Conservation (phyloP, 2,888 invertebrate species). For the Nomada ferruginata region DNA sequence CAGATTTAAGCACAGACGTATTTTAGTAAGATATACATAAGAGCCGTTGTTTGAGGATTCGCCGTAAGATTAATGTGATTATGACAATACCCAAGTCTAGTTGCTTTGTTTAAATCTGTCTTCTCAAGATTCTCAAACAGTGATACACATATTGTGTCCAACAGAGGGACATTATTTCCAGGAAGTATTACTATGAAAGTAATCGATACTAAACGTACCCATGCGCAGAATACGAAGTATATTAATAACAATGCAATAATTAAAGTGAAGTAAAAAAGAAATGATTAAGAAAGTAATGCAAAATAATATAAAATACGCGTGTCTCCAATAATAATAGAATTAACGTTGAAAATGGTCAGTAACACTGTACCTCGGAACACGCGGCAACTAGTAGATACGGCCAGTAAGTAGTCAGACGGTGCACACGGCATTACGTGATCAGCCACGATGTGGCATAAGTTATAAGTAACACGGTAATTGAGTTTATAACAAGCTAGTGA, state of each 20-base stretch:
- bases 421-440: constrained; percentile 12
- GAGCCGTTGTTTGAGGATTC: constrained; percentile 38
- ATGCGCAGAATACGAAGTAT: too few species aligned
- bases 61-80: constrained; percentile 38
- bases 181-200: too few species aligned
- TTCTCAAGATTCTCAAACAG: too few species aligned
- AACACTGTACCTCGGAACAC: background rate
- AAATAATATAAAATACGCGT: too few species aligned
- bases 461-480: constrained; percentile 47
- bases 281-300: too few species aligned
- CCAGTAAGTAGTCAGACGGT: constrained; percentile 34
- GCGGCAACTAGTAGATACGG: constrained; percentile 31
- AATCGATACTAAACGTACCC: too few species aligned
- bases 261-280: too few species aligned
- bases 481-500: constrained; percentile 41
- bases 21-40: constrained; percentile 51
- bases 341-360: background rate
- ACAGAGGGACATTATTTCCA: too few species aligned
- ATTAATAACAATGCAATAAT: too few species aligned
- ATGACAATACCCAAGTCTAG: constrained; percentile 2
- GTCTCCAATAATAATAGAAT: background rate
- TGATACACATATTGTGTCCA: too few species aligned
- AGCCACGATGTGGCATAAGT: constrained; percentile 28
- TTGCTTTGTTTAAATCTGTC: constrained; percentile 1
- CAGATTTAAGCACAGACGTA: constrained; percentile 35